Base-by-base conservation (phyloP, 2,113 vertebrate genomes). In the Ellobius talpinus region DNA sequence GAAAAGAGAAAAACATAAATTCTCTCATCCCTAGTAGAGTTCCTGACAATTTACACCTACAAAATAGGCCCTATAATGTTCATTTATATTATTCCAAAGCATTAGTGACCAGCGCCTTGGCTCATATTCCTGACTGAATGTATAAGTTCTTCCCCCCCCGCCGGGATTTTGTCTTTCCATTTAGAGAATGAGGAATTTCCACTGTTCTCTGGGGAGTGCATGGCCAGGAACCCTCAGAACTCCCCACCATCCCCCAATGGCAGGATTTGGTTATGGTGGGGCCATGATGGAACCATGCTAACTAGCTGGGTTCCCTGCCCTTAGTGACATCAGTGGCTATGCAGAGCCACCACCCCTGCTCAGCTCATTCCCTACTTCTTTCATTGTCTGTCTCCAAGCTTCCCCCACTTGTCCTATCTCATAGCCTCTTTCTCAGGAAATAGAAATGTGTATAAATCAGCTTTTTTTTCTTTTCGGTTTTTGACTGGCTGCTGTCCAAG, bases 71-170 rank as follows among this genome's bases (percentile, higher is more conserved):
- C 19, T 79, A 3, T 84, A 50, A 50, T 72, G 9, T 7, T 76
- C 65, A 29, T 63, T 89, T 63, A 91, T 74, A 52, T 66, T 70
- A 89, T 95, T 96, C 96, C 26, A 90, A 91, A 47, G 5, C 50
- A 31, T 89, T 58, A 86, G 24, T 76, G 58, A 91, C 26, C 63
- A 58, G 55, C 90, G 47, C 31, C 26, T 72, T 93, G 73, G 14
- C 23, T 91, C 90, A 61, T 52, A 77, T 66, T 88, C 63, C 65
- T 85, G 68, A 36, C 7, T 87, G 42, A 47, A 45, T 31, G 24
- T 19, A n/a, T 61, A 84, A 87, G 6, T 90, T 16, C 5, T 33
- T 19, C 82, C 84, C 81, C 72, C 66, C 45, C 29, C 77, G 9
- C 29, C 77, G 9, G 8, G 21, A 50, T n/a, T 81, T 12, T 78